Base-by-base conservation (phyloP, 2,797 vertebrate species). In the Anguilla anguilla region DNA sequence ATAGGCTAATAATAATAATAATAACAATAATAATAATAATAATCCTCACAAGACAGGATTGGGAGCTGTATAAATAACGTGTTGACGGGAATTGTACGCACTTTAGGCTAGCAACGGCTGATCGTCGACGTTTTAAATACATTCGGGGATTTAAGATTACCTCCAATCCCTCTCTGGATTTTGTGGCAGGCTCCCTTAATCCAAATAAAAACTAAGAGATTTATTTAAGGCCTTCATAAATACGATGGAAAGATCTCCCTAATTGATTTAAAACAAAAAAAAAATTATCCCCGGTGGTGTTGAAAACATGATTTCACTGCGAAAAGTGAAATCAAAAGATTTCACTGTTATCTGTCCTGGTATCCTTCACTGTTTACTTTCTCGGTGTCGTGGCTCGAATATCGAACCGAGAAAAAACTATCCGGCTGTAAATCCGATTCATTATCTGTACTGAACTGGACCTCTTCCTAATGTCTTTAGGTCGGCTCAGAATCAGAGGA, bases 401-500 rank as follows among this genome's bases (percentile, higher is more conserved):
- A 35, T 25, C 46, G 31, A 72, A 74, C 67, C 51, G 6, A 15
- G 43, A 88, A 79, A 43, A 67, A 77, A 79, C 25, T 79, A 79
- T 43, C 39, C 35, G 19, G 35, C 43, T 81, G 53, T 49, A 82
- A 81, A 39, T 84, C 51, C 46, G 28, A 17, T 84, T 64, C 67
- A 61, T 89, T 69, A 53, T 43, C 81, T 55, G 84, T 46, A 57
- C 39, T 64, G 57, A 82, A 82, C 53, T 90, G 89, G 88, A 91
- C 92, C 89, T 93, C 88, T 90, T 82, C 84, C 90, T 92, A 92
- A 95, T 94, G 94, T 93, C 93, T 93, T 85, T 64, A 92, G 94
- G 93, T 94, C 93, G 92, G 95, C 93, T 96, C 92, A 96, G 94
- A 91, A 90, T 86, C 92, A 92, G 94, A 84, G 89, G 22, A 91